Base-by-base conservation (phyloP, 2,888 invertebrate species). In the Anarsia innoxiella region DNA sequence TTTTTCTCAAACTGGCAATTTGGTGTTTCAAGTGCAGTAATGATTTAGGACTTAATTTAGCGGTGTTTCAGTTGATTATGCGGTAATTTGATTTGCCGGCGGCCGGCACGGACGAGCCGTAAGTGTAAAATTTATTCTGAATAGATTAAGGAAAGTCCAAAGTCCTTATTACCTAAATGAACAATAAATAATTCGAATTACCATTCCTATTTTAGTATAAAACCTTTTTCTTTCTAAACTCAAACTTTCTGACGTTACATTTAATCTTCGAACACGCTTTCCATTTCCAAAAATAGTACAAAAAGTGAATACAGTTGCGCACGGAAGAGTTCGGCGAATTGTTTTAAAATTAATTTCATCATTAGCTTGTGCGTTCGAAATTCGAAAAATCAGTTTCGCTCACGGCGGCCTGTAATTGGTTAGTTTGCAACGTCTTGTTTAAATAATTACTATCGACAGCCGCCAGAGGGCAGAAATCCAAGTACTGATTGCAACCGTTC, bases 381-480 rank as follows among this genome's bases (percentile, higher is more conserved):
- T 33, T 33, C 14, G 25, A 25, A 33, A 35, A 35, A 35, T 51
- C 48, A 46, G 42, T 42, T 37, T 39, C n/a, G 42, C 45, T 45
- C 34, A 16, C 31, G 42, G 45, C 42, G 23, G 31, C 27, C 27
- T 31, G 31, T 26, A 41, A 44, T 37, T 37, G 34, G 29, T 30
- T 19, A 6, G 41, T 49, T 38, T 39, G 49, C 43, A 37, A 35
- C 19, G 43, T 57, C 72, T 71, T 64, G 67, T 72, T 73, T 66
- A 56, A 59, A 64, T 70, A 70, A 73, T 72, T 71, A 59, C 59
- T 55, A 61, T 62, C 56, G 56, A 59, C 46, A 45, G 40, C 39
- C 48, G 58, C 59, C 55, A 36, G 33, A 14, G 46, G 53, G 48
- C 35, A 23, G 19, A n/a, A 25, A 26, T 33, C 37, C 28, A 15